Evolutionary conservation across 2,888 invertebrate genomes (phyloP), one percentile per base, ranked within the genome.

Genomic region (Pristionchus mayeri): DNA sequence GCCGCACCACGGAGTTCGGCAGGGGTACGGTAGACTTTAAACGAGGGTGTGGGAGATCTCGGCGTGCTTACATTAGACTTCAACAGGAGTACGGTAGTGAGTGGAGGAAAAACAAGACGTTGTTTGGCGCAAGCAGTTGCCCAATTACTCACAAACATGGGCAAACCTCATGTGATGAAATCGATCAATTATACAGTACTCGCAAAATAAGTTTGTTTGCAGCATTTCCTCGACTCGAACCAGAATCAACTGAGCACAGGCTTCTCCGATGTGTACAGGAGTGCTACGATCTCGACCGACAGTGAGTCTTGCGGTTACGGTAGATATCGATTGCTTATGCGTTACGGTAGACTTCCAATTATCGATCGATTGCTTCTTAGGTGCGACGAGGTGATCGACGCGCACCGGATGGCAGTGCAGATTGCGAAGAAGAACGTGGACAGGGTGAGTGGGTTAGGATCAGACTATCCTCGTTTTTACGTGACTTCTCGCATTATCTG

Each of bases 361-460:
- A 21, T 67, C n/a, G 67, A 71, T 34, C 18, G 34, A 63, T 79
- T 18, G 40, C 44, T 18, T 40, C 34, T 9, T 54, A 80, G 80
- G 50, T 80, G 80, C 40, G 80, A 80, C 40, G 80, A 80, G n/a
- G 57, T 57, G 7, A 40, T 80, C n/a, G 80, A 80, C n/a, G 80
- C 80, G 57, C 27, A 48, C 40, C 80, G 40, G 7, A 24, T 40
- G 30, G n/a, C 76, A 13, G 76, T 30, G 50, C 48, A 24, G 11
- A 78, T 78, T 27, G 30, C 50, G 76, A 48, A 40, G 50, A 30
- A 27, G 50, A 78, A 78, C 50, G 76, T 50, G 50, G 76, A 78
- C 30, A 48, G 76, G 76, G 76, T 78, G 21, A 44, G 44, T 13
- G 44, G 44, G n/a, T n/a, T n/a, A n/a, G n/a, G n/a, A n/a, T n/a